Percentiles rank a stretch among this genome's conserved stretches.
phyloP scores from a whole-genome alignment of 2,888 invertebrate species.

The Ornithoptera alexandrae region DNA sequence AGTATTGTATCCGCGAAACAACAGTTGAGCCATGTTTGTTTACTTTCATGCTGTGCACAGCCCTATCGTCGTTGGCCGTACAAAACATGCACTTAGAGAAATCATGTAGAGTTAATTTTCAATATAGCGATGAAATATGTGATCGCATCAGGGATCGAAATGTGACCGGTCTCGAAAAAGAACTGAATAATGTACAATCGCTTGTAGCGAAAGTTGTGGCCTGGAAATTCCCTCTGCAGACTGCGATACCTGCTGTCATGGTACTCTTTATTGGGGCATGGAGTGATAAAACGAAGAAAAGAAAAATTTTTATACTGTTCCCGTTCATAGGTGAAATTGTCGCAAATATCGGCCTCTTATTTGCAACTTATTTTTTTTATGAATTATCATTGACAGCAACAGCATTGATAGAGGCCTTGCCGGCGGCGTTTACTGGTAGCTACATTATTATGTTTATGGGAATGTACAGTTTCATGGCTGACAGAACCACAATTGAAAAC shows the following conservation, averaged over 20 bases:
- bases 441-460: conserved; percentile 81
- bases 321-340: conserved; percentile 80
- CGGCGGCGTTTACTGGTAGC: conserved; percentile 81
- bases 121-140: conserved; percentile 75
- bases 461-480: conserved; percentile 82
- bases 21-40: conserved; percentile 85
- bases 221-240: conserved; percentile 81
- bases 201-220: conserved; percentile 77
- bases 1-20: conserved; percentile 58
- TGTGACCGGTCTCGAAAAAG: conserved; percentile 63
- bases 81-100: conserved; percentile 81
- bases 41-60: conserved; percentile 82
- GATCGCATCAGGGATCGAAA: conserved; percentile 69
- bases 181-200: conserved; percentile 68
- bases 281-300: conserved; percentile 80
- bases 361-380: conserved; percentile 79
- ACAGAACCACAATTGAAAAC: conserved; percentile 79
- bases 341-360: conserved; percentile 73
- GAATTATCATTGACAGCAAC: conserved; percentile 74
- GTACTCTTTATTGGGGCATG: conserved; percentile 82
- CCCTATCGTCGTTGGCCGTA: conserved; percentile 82
- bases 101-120: conserved; percentile 77
- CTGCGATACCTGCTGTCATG: conserved; percentile 78
- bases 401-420: conserved; percentile 77
- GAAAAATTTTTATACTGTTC: conserved; percentile 80